Evolutionary conservation across 2,888 invertebrate species (phyloP), one percentile per base, ranked within the genome.

Genomic region (Andricus curvator): DNA sequence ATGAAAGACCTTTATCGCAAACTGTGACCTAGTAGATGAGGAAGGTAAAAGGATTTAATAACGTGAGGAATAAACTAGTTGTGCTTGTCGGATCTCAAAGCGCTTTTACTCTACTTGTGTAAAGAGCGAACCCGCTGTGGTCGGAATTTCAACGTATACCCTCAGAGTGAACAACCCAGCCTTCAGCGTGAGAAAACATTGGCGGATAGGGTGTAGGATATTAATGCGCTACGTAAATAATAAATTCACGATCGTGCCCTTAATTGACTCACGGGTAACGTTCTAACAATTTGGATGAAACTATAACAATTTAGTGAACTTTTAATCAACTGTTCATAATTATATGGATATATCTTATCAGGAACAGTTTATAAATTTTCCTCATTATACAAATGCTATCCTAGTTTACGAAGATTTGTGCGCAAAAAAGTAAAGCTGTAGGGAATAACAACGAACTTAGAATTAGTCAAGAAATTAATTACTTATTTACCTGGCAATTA

Each of bases 51-150:
- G 51, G 74, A 74, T 74, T 74, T 37, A 56, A 56, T 74, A 74
- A 74, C 56, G 17, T 56, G 56, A 56, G 51, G 74, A 74, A 74
- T 74, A 74, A 74, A 56, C 74, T 74, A 74, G 22, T 74, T 74
- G 29, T 33, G 74, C 74, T 74, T 37, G 74, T 56, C 51, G 51
- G 33, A 74, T 56, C 37, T 74, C 74, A 74, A 74, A 74, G 74
- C n/a, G 56, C 74, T 74, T 56, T 74, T 74, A 74, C 56, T 29
- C 74, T 56, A 33, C 74, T n/a, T 29, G 13, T 29, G 33, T 51
- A 70, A 68, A 51, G 56, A 56, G 74, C 15, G 51, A 29, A 29
- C 74, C n/a, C 33, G 33, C 56, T 56, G 74, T 37, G 33, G 33
- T 74, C 33, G 29, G 33, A 74, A 74, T 33, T 74, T 74, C 74